Percentiles rank a stretch among this genome's conserved stretches.
Conservation (phyloP, 2,888 invertebrate species). For the Mamestra brassicae region DNA sequence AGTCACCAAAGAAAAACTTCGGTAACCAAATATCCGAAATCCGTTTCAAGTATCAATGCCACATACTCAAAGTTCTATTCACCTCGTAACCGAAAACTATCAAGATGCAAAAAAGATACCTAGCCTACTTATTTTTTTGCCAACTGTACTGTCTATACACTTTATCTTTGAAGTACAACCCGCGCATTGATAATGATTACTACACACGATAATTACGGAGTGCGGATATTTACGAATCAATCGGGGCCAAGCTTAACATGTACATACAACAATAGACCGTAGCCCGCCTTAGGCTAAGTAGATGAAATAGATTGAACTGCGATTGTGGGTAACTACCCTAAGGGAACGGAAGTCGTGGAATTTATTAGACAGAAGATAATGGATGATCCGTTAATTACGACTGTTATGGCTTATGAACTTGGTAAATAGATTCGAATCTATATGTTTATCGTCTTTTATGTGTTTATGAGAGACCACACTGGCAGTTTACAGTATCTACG, state of each 20-base stretch:
- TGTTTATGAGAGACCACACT: constrained; percentile 52
- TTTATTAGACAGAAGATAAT: constrained; percentile 42
- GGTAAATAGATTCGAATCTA: constrained; percentile 50
- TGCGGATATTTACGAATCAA: constrained; percentile 62
- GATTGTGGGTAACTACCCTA: constrained; percentile 37
- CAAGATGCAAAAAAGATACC: constrained; percentile 31
- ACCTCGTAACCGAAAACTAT: constrained; percentile 41
- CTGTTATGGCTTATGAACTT: constrained; percentile 37
- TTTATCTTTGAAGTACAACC: constrained; percentile 57
- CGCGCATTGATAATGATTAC: constrained; percentile 60
- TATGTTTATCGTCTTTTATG: constrained; percentile 29
- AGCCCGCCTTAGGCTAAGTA: constrained; percentile 50
- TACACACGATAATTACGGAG: constrained; percentile 64
- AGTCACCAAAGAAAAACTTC: constrained; percentile 1
- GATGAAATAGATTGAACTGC: constrained; percentile 42
- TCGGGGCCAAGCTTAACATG: constrained; percentile 50
- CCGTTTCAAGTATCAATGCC: constrained; percentile 45
- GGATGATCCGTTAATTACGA: constrained; percentile 32
- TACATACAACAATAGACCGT: constrained; percentile 56
- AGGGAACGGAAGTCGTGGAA: constrained; percentile 52
- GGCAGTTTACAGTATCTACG: neutral
- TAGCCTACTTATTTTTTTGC: constrained; percentile 51
- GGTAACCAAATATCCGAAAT: constrained; percentile 48
- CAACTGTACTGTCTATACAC: constrained; percentile 32
- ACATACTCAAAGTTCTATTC: constrained; percentile 50